These are phyloP conservation scores for Microdon myrmicae DNA, from an alignment of 2,888 invertebrate genomes.

Conservation along the genomic window DNA sequence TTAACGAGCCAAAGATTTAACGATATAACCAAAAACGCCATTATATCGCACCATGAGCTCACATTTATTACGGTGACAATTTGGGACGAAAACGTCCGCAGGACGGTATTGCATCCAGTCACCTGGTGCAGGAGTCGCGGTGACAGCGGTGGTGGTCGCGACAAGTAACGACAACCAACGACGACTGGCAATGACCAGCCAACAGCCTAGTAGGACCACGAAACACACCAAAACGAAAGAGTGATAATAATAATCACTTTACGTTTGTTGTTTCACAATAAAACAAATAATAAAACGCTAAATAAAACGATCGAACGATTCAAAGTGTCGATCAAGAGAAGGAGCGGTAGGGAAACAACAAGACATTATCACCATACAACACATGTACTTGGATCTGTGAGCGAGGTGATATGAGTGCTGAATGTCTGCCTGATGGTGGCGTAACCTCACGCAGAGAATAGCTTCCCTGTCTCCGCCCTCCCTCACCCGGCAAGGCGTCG, in stretches of 20 bases:
- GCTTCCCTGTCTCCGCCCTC: too few species aligned
- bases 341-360: slow-evolving; percentile 20
- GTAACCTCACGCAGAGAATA: too few species aligned
- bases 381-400: slow-evolving; percentile 49
- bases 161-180: slow-evolving; percentile 1
- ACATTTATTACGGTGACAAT: slow-evolving; percentile 54
- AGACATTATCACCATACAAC: slow-evolving; percentile 48
- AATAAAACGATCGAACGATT: neutral
- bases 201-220: slow-evolving; percentile 21
- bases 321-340: too few species aligned
- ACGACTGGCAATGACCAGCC: neutral
- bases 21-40: slow-evolving; percentile 52
- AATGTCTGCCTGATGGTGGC: too few species aligned
- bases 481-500: too few species aligned
- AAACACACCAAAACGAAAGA: slow-evolving; percentile 37
- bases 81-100: slow-evolving; percentile 30
- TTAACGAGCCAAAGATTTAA: slow-evolving; percentile 52
- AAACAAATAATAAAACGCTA: slow-evolving; percentile 27
- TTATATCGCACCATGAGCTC: slow-evolving; percentile 54
- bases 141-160: neutral
- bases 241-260: slow-evolving; percentile 51
- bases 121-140: slow-evolving; percentile 31
- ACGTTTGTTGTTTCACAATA: slow-evolving; percentile 50
- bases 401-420: too few species aligned
- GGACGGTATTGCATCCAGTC: slow-evolving; percentile 12